phyloP scores from a whole-genome alignment of 2,888 invertebrate genomes.

The Synanthedon andrenaeformis region DNA sequence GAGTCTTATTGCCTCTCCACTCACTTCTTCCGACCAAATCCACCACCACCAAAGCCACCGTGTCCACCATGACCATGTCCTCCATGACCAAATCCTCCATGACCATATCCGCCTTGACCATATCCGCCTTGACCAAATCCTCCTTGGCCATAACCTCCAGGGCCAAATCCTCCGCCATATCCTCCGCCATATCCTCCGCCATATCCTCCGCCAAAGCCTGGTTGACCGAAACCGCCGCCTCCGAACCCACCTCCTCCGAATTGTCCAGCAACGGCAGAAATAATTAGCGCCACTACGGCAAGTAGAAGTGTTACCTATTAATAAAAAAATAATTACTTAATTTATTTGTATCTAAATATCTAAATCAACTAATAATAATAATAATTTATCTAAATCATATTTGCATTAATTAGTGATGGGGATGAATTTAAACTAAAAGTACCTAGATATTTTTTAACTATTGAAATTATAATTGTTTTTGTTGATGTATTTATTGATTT shows the following conservation, averaged over 20 bases:
- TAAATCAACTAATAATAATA: neutral
- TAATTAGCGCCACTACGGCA: conserved; percentile 1
- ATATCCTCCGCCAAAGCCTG: conserved; percentile 2
- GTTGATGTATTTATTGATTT: no score
- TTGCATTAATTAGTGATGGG: neutral
- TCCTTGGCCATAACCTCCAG: conserved; percentile 5
- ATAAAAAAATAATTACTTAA: neutral
- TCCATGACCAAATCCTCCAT: conserved; percentile 4
- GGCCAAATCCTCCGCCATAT: conserved; percentile 8
- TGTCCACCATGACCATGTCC: conserved; percentile 9
- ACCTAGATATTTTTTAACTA: no score
- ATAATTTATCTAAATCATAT: neutral
- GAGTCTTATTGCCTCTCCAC: neutral
- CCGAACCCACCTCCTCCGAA: conserved; percentile 8
- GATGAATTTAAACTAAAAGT: no score
- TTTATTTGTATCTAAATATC: no score
- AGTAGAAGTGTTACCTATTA: neutral
- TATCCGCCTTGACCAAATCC: conserved; percentile 8
- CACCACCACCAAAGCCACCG: conserved; percentile 6
- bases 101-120: conserved; percentile 10
- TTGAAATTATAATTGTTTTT: no score
- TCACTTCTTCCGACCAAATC: neutral
- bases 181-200: conserved; percentile 7
- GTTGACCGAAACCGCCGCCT: neutral
- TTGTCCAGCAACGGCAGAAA: conserved; percentile 7